Conservation (phyloP, 2,797 vertebrate genomes). For the Fundulus diaphanus region DNA sequence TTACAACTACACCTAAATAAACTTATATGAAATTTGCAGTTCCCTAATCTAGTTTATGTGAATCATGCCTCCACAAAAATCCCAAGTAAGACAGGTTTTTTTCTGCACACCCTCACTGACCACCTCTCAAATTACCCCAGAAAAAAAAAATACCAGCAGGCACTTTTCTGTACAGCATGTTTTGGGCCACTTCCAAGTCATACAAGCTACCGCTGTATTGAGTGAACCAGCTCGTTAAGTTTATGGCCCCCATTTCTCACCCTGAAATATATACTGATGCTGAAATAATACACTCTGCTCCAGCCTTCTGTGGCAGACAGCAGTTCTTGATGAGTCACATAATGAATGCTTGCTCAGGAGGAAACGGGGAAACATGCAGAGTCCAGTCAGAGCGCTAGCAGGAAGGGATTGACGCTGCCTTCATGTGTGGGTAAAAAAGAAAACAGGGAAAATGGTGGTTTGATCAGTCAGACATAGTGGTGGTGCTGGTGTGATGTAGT, state of each 20-base stretch:
- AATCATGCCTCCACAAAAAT: not conserved
- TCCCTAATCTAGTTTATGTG: not conserved
- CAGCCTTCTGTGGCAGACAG: constrained; percentile 57
- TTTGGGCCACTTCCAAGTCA: constrained; percentile 68
- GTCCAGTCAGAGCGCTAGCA: constrained; percentile 45
- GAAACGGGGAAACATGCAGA: constrained; percentile 61
- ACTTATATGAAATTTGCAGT: not conserved
- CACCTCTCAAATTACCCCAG: constrained; percentile 39
- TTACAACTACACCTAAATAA: no score
- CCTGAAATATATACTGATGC: constrained; percentile 71
- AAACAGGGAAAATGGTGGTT: not conserved
- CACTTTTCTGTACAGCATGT: constrained; percentile 39
- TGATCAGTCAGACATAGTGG: no score
- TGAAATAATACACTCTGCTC: constrained; percentile 68
- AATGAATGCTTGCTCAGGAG: constrained; percentile 72
- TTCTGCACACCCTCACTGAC: constrained; percentile 20
- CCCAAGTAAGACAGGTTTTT: not conserved
- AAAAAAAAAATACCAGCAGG: constrained; percentile 12
- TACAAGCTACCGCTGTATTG: constrained; percentile 69
- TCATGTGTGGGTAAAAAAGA: not conserved
- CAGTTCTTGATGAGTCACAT: constrained; percentile 72
- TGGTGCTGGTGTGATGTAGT: no score
- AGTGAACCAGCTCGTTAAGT: constrained; percentile 71
- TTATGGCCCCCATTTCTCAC: constrained; percentile 54
- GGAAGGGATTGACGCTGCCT: constrained; percentile 31